Evolutionary conservation across 2,113 vertebrate genomes (phyloP), one percentile per base, ranked within the genome.

Genomic region (Scatophagus argus): DNA sequence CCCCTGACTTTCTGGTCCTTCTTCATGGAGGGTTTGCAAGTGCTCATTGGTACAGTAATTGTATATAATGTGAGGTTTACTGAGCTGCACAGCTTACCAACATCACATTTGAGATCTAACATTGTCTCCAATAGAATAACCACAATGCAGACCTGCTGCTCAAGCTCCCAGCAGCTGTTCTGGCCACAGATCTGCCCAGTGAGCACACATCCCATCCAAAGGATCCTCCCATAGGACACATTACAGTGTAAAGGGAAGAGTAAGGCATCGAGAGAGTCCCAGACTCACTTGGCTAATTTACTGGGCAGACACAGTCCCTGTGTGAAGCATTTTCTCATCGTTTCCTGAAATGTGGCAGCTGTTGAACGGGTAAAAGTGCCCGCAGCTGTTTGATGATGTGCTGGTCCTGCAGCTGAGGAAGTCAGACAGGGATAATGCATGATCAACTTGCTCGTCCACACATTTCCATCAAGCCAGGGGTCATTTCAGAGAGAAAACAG

Each of bases 351-450:
- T 34, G 74, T 64, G 84, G 81, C 84, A 92, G 89, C 84, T 88
- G 89, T 36, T 81, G 77, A 73, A 68, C 34, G 55, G 77, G 60
- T 79, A 62, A 59, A 81, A 76, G 1, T 4, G 81, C 86, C 89
- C 39, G 74, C 83, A 84, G 91, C 89, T 88, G 84, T 85, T 77
- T 74, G 83, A 79, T 77, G 81, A 81, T 77, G 83, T 16, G 61
- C 80, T 65, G 81, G 83, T 81, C 54, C 79, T 56, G 80, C 71
- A 77, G 77, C 71, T 66, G 74, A 81, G 67, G 71, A 81, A 79
- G 75, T 74, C 71, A 66, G 31, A 84, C 38, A 4, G 36, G 44
- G 52, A 74, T 67, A 67, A 84, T 62, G 68, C 43, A 61, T 19
- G 61, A 68, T 82, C 69, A 62, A 64, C 66, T 49, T 11, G 46